Percentiles rank a stretch among this genome's conserved stretches.
These are phyloP conservation scores for Paragorgia papillata DNA, from an alignment of 92 coral and sea anemone genomes.

Conservation along the genomic window DNA sequence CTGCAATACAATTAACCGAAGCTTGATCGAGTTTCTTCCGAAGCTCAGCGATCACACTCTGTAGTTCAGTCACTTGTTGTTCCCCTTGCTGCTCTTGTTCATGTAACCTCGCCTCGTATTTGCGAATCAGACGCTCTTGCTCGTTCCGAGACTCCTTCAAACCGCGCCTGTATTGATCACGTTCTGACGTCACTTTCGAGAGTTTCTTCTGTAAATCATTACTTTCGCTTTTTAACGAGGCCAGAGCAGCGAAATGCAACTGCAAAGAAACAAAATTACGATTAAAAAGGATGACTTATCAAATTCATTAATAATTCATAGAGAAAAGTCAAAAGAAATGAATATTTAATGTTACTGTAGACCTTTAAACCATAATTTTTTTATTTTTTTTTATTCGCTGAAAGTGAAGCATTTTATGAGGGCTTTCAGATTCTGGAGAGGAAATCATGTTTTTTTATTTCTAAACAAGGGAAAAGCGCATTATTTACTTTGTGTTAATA, in stretches of 20 bases:
- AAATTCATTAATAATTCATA: too few species aligned
- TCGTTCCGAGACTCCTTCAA: slow-evolving; percentile 64
- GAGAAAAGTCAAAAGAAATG: too few species aligned
- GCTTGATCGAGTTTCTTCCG: slow-evolving; percentile 75
- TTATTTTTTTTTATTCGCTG: too few species aligned
- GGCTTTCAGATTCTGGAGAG: too few species aligned
- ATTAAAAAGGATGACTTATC: background rate
- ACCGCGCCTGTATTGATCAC: slow-evolving; percentile 68
- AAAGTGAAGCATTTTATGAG: too few species aligned
- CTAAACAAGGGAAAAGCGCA: too few species aligned
- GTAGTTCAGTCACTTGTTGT: slow-evolving; percentile 88
- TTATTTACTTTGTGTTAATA: too few species aligned
- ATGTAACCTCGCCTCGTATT: slow-evolving; percentile 81
- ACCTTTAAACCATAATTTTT: too few species aligned
- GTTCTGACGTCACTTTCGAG: slow-evolving; percentile 83
- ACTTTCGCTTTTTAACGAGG: slow-evolving; percentile 91
- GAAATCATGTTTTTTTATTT: too few species aligned
- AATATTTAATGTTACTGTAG: too few species aligned
- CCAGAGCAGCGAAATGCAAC: slow-evolving; percentile 95
- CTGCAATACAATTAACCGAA: slow-evolving; percentile 87
- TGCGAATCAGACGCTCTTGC: slow-evolving; percentile 76
- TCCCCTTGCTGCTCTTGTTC: slow-evolving; percentile 84
- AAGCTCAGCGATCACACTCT: slow-evolving; percentile 95
- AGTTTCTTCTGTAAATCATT: slow-evolving; percentile 80
- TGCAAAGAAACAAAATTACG: slow-evolving; percentile 35